phyloP scores from a whole-genome alignment of 2,888 invertebrate species.

The Cyrtodaria siliqua region DNA sequence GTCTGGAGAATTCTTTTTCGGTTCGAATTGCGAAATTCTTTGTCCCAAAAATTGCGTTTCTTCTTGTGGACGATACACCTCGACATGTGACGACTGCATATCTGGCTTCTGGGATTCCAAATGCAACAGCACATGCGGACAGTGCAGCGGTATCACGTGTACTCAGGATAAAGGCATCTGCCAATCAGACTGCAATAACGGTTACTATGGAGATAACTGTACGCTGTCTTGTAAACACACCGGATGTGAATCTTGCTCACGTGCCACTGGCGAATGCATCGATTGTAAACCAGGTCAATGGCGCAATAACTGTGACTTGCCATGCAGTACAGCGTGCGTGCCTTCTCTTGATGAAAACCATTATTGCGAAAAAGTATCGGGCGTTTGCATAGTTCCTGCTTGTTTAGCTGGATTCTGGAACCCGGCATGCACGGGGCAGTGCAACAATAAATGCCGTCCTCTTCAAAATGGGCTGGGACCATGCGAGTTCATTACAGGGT shows the following conservation, averaged over 20 bases:
- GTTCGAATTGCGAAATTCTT: neutral
- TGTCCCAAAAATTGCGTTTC: neutral
- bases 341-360: neutral
- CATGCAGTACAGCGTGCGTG: conserved; percentile 40
- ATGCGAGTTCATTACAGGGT: conserved; percentile 27
- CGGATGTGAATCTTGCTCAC: conserved; percentile 33
- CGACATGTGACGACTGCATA: conserved; percentile 30
- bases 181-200: conserved; percentile 21
- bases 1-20: neutral
- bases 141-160: conserved; percentile 34
- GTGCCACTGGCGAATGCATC: conserved; percentile 35
- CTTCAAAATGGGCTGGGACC: neutral
- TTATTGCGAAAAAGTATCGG: conserved; percentile 36
- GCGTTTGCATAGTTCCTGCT: conserved; percentile 22
- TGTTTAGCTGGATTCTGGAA: conserved; percentile 47
- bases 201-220: conserved; percentile 42
- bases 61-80: conserved; percentile 37
- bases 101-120: conserved; percentile 30
- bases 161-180: conserved; percentile 39
- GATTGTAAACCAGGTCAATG: conserved; percentile 39
- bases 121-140: conserved; percentile 35
- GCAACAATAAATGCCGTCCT: conserved; percentile 34
- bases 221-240: conserved; percentile 27
- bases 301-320: conserved; percentile 19
- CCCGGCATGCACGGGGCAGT: conserved; percentile 13